Evolutionary conservation across 2,888 invertebrate genomes (phyloP).

Genomic region (Lasioglossum lativentre): DNA sequence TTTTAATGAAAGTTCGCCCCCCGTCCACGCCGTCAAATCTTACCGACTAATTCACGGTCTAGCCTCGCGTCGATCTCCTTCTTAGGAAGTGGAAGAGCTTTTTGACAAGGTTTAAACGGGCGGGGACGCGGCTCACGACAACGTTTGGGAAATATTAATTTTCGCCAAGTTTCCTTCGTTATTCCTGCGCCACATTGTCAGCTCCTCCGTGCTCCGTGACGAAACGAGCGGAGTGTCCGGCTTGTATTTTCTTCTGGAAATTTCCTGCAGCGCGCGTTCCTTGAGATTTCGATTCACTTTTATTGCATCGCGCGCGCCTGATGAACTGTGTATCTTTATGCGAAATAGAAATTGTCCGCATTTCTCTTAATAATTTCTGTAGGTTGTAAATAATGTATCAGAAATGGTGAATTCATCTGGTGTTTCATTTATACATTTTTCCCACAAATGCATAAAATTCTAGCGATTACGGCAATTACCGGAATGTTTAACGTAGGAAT

Average conservation of each 20-base stretch:
- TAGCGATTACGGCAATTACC: too few relatives aligned
- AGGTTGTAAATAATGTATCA: too few relatives aligned
- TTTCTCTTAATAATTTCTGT: too few relatives aligned
- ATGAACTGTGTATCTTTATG: too few relatives aligned
- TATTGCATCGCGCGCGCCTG: background rate
- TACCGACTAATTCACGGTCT: conserved; percentile 61
- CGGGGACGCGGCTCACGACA: background rate
- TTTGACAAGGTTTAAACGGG: conserved; percentile 1
- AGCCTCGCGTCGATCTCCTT: conserved; percentile 48
- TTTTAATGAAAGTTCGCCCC: conserved; percentile 67
- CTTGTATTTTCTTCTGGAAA: background rate
- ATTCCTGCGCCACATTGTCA: background rate
- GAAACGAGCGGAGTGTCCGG: background rate
- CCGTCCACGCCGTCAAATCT: conserved; percentile 59
- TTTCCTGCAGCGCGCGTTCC: background rate
- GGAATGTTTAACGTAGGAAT: too few relatives aligned
- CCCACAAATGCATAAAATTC: too few relatives aligned
- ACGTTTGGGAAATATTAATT: conserved; percentile 26
- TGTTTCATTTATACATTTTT: too few relatives aligned
- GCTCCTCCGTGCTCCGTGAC: background rate
- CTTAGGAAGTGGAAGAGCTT: conserved; percentile 19
- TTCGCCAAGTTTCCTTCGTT: conserved; percentile 8
- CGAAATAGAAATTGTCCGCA: too few relatives aligned
- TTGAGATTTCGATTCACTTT: background rate
- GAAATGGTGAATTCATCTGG: too few relatives aligned